Percentiles rank a stretch among this genome's conserved stretches.
These are phyloP conservation scores for Crocodylus rhombifer DNA, from an alignment of 2,797 vertebrate genomes.

Conservation along the genomic window DNA sequence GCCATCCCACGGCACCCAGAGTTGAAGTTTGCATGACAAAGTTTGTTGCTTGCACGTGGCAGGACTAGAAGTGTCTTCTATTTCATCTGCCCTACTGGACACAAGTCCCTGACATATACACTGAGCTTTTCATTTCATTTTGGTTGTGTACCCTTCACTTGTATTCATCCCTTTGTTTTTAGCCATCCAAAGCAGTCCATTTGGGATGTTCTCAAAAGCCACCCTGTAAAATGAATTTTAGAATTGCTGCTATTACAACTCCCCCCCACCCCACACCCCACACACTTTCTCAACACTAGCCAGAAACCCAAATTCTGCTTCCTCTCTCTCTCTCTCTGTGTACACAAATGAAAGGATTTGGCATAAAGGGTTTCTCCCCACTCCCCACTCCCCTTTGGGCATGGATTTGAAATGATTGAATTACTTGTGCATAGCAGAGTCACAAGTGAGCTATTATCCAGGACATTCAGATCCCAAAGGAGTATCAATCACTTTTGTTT, in stretches of 20 bases:
- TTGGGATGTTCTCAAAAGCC: not conserved
- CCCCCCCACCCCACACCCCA: not conserved
- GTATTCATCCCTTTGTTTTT: not conserved
- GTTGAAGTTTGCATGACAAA: too few relatives aligned
- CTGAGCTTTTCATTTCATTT: not conserved
- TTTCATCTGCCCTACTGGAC: not conserved
- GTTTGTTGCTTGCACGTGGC: not conserved
- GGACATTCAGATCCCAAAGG: not conserved
- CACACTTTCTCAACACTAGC: not conserved
- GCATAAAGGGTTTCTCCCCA: not conserved
- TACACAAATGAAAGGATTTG: not conserved
- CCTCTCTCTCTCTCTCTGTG: not conserved
- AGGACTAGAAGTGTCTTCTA: not conserved
- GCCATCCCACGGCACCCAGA: too few relatives aligned
- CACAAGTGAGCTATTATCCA: not conserved
- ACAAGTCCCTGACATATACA: not conserved
- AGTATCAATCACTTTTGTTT: slow-evolving; percentile 36
- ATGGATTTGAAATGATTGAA: not conserved
- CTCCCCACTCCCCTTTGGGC: not conserved
- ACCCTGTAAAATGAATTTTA: not conserved
- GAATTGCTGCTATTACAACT: not conserved
- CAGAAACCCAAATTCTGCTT: not conserved
- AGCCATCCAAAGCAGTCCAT: not conserved
- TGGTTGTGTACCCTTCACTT: not conserved
- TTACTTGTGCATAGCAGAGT: not conserved